Evolutionary conservation across 2,888 invertebrate genomes (phyloP).

Genomic region (Heteromurus nitidus): DNA sequence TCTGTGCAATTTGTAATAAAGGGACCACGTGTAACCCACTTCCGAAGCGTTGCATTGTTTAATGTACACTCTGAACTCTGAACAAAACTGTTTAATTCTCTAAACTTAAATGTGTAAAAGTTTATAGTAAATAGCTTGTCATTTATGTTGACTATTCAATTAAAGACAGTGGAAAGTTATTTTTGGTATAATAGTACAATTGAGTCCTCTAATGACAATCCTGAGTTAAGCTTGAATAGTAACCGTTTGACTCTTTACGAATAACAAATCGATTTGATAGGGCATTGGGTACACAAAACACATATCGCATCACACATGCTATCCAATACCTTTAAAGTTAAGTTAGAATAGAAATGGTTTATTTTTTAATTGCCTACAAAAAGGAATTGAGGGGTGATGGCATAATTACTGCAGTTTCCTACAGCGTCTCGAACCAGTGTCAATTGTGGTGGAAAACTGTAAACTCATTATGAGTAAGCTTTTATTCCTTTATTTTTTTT

Average conservation of each 20-base stretch:
- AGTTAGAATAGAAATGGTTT: too few relatives aligned
- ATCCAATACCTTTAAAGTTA: not conserved
- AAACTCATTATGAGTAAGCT: constrained; percentile 23
- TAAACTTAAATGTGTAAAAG: too few relatives aligned
- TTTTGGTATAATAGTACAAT: not conserved
- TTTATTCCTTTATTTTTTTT: constrained; percentile 3
- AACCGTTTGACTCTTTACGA: not conserved
- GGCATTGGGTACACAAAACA: not conserved
- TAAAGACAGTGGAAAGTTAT: not conserved
- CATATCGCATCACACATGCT: not conserved
- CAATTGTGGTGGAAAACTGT: constrained; percentile 18
- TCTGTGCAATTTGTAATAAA: too few relatives aligned
- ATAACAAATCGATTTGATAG: not conserved
- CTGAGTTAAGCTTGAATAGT: not conserved
- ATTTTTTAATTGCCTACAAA: not conserved
- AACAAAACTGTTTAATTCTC: too few relatives aligned
- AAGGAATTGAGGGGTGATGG: not conserved
- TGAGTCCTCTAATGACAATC: not conserved
- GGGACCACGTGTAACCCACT: too few relatives aligned
- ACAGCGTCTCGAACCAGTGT: not conserved
- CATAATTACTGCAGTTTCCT: constrained; percentile 5
- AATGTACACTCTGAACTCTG: too few relatives aligned
- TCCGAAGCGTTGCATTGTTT: too few relatives aligned
- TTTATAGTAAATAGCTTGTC: too few relatives aligned
- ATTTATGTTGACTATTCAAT: too few relatives aligned